Base-by-base conservation (phyloP, 2,797 vertebrate genomes). In the Rhinogobio ventralis region DNA sequence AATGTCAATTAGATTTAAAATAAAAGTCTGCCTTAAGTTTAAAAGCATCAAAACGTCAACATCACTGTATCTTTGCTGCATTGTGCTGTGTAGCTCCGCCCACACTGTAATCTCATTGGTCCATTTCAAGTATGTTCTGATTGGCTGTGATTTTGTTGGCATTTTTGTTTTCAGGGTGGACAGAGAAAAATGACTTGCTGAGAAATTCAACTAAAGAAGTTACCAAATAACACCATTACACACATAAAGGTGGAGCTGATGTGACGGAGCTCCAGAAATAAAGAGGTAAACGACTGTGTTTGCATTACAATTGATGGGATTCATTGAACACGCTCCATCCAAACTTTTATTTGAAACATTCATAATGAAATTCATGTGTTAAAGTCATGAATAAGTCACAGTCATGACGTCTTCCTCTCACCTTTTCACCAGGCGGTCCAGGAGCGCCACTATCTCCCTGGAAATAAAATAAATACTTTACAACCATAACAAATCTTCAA, bases 401-500 rank as follows among this genome's bases (percentile, higher is more conserved):
- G 49, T 36, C 10, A 23, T 3, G 13, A 33, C 2, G 13, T 33
- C 76, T 33, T 73, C 62, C 45, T 88, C 94, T 93, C 53, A 96
- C 95, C 49, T 62, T 78, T 25, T 90, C 39, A 69, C 95, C 95
- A 55, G 90, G 86, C 5, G 85, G 83, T 84, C 98, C 98, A 0
- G 91, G 39, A 33, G 89, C 66, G 82, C 97, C 98, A 19, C 66
- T 28, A 67, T 97, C 96, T 75, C 98, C 98, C 98, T 96, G 28
- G 8, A 13, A 25, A 46, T 23, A 46, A 71, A 42, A 75, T 7
- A 0, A 33, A 79, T 15, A 10, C 42, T 49, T 14, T 15, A 33
- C 2, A 66, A 46, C 42, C 17, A 68, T 51, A 19, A 33, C 2
- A 5, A 42, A 39, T 5, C 8, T 20, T 1, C 13, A 19, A 0